These are phyloP conservation scores for Plecotus auritus DNA, from an alignment of 2,113 vertebrate genomes.

Conservation along the genomic window DNA sequence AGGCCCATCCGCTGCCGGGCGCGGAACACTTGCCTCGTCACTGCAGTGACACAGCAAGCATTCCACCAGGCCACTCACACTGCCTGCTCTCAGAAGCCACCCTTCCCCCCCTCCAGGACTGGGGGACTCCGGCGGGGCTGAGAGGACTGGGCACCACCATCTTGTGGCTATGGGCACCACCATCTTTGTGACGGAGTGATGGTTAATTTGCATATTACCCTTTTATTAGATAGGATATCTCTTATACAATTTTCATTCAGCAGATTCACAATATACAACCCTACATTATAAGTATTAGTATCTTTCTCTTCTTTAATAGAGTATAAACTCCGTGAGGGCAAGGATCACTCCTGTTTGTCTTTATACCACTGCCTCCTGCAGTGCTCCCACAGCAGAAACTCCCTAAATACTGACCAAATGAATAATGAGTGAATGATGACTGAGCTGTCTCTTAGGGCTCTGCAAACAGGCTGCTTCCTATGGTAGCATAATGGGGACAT, in stretches of 20 bases:
- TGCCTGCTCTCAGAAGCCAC: too few relatives aligned
- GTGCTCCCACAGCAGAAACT: not conserved
- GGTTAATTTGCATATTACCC: too few relatives aligned
- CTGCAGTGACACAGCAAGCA: too few relatives aligned
- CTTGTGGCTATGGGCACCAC: too few relatives aligned
- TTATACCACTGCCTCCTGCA: not conserved
- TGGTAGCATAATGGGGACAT: not conserved
- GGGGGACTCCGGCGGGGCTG: too few relatives aligned
- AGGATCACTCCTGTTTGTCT: not conserved
- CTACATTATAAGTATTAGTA: not conserved
- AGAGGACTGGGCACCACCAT: too few relatives aligned
- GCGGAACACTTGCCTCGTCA: too few relatives aligned
- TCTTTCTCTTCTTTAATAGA: constrained; percentile 7
- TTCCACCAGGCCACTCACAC: too few relatives aligned
- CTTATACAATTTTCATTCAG: not conserved
- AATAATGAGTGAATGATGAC: not conserved
- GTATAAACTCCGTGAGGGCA: not conserved
- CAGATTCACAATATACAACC: not conserved
- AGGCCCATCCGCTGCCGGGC: too few relatives aligned
- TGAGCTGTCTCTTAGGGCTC: not conserved
- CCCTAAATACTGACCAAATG: not conserved
- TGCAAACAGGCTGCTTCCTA: not conserved
- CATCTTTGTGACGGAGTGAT: too few relatives aligned
- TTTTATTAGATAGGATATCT: not conserved
- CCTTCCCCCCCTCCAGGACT: too few relatives aligned